Evolutionary conservation across 2,888 invertebrate genomes (phyloP), one percentile per base, ranked within the genome.

Genomic region (Halocaridina rubra): DNA sequence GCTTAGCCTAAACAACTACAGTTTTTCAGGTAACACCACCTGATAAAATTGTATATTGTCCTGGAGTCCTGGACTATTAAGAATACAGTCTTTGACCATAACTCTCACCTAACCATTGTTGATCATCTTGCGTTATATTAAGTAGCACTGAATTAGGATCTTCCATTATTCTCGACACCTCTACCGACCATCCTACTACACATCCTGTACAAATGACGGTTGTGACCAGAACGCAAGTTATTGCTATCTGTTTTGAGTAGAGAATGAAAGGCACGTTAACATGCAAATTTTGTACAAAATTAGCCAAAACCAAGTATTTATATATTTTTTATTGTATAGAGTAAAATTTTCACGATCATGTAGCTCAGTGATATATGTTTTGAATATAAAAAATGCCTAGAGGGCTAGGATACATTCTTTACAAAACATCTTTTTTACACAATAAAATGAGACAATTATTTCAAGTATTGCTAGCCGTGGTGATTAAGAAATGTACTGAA

Each of bases 121-220:
- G 80, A n/a, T 88, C 82, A 39, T 81, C 29, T 10, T 64, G 64
- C 3, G 82, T 80, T n/a, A 88, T 22, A 67, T 86, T 85, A 59
- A 88, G 80, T 27, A 22, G 33, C 2, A 61, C 67, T 16, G 19
- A 30, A n/a, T n/a, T n/a, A 1, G 85, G 82, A 22, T 85, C 87
- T 30, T 80, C 67, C 69, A 76, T 80, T 30, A 88, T 82, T 5
- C 84, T 59, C 2, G 80, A 71, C 64, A 86, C 85, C 74, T 82
- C 85, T 39, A 88, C 87, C 1, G 87, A 88, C 87, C 87, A 88
- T 4, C 87, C 87, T 13, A 88, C 85, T 32, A 88, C 82, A 29
- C 19, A 80, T n/a, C 87, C 87, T n/a, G 85, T 82, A 29, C 80
- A 67, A 13, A 82, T 27, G 13, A 81, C 53, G 19, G 77, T 46